A percentile compares a stretch with the other conserved stretches of the same genome.
These are phyloP conservation scores for Ovis canadensis DNA, from an alignment of 2,113 vertebrate genomes.

Conservation along the genomic window DNA sequence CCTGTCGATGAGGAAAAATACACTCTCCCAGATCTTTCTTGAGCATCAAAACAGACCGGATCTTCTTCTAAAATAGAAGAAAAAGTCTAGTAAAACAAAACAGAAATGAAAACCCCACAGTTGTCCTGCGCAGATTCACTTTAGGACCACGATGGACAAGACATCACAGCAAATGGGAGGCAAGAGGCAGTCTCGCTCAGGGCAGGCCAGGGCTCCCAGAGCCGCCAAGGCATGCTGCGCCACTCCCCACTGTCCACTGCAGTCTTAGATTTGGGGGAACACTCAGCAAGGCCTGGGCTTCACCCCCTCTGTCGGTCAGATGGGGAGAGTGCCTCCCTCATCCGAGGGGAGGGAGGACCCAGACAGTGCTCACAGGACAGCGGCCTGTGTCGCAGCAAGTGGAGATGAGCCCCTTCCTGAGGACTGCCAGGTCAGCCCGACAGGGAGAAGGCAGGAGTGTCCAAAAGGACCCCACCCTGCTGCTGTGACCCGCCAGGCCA, in stretches of 20 bases:
- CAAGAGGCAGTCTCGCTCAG: rapidly evolving
- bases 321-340: neutral
- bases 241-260: neutral
- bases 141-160: neutral
- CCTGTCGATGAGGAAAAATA: neutral
- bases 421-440: rapidly evolving
- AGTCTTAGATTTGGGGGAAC: neutral
- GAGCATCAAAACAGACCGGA: too few relatives aligned
- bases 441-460: neutral
- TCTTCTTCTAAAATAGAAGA: neutral
- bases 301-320: neutral
- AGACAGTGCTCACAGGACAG: rapidly evolving
- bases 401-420: rapidly evolving
- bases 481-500: too few relatives aligned
- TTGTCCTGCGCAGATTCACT: rapidly evolving
- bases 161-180: too few relatives aligned
- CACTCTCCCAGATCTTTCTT: neutral
- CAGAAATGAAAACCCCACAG: neutral
- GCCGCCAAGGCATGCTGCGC: rapidly evolving
- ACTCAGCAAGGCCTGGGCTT: neutral
- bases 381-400: rapidly evolving
- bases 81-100: too few relatives aligned
- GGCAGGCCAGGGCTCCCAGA: neutral
- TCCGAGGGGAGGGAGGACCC: too few relatives aligned
- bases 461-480: neutral